phyloP scores from a whole-genome alignment of 2,888 invertebrate genomes.

The Chrysotoxum bicinctum region DNA sequence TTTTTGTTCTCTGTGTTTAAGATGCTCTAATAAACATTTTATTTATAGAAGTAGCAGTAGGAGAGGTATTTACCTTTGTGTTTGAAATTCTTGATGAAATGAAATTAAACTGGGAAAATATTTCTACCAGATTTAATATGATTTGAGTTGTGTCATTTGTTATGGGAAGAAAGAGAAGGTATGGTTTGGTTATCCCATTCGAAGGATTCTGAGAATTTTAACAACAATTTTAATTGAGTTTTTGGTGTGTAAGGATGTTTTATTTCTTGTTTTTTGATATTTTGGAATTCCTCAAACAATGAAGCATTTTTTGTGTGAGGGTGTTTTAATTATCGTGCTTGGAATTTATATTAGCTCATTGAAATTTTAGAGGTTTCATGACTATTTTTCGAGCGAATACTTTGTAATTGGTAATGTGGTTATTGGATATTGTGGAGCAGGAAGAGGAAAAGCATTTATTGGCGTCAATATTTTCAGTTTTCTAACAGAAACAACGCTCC shows the following conservation, averaged over 20 bases:
- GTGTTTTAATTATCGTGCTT: not conserved
- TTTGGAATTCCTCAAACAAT: not conserved
- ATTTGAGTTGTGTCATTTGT: not conserved
- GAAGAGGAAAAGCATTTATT: no score
- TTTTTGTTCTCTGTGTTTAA: not conserved
- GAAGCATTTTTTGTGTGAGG: not conserved
- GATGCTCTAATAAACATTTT: not conserved
- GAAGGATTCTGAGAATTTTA: not conserved
- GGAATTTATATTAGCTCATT: not conserved
- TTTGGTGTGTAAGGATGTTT: not conserved
- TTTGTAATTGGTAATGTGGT: no score
- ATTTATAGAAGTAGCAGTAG: not conserved
- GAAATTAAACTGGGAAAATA: not conserved
- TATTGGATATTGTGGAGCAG: no score
- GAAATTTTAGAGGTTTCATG: not conserved
- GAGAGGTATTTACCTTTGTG: not conserved
- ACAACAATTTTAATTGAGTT: not conserved
- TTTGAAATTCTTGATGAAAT: not conserved
- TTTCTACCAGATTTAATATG: not conserved
- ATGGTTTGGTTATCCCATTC: not conserved
- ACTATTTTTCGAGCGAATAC: not conserved
- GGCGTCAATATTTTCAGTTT: no score
- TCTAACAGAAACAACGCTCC: no score
- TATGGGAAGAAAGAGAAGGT: not conserved
- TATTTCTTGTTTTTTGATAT: not conserved